Base-by-base conservation (phyloP, 2,113 vertebrate genomes). In the Tyrannus savana region DNA sequence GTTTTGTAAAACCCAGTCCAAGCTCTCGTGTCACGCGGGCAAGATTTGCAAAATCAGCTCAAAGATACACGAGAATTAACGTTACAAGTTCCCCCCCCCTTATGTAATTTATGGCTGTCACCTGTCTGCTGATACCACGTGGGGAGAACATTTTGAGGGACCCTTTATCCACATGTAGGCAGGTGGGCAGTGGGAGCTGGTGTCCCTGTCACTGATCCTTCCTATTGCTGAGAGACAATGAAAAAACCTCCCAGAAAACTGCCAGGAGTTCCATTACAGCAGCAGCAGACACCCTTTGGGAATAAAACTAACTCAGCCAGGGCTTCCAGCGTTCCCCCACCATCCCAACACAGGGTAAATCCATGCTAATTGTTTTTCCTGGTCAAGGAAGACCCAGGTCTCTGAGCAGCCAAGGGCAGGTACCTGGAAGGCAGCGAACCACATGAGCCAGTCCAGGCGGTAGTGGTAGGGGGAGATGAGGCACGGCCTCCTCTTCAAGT, bases 371-470 rank as follows among this genome's bases (percentile, higher is more conserved):
- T 19, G 15, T 14, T 90, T 59, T 80, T 63, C 79, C 64, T 53
- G 79, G 9, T n/a, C 23, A 8, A 39, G 77, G 44, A 35, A 78
- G 49, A 42, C 9, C 12, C 23, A 31, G 17, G 37, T 7, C 47
- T 63, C 4, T 3, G 28, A 10, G 62, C 49, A 42, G 14, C 8
- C 50, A 22, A 37, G 64, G 75, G 33, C 55, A 42, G 44, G n/a
- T 19, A 99, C 99, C 99, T 99, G 99, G 95, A 99, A 99, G 68
- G 99, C 99, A 2, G 99, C 98, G 0, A 99, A 99, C 99, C 99
- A 99, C 99, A 99, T 99, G 31, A 99, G 99, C 99, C 99, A 99
- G 98, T 99, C 99, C 19, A 99, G 98, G 59, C 99, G 98, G 95
- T 99, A 98, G 97, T 99, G 99, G 97, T 99, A 99, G 0, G 99